Base-by-base conservation (phyloP, 1,140 invertebrate species). In the Lepidurus packardi region DNA sequence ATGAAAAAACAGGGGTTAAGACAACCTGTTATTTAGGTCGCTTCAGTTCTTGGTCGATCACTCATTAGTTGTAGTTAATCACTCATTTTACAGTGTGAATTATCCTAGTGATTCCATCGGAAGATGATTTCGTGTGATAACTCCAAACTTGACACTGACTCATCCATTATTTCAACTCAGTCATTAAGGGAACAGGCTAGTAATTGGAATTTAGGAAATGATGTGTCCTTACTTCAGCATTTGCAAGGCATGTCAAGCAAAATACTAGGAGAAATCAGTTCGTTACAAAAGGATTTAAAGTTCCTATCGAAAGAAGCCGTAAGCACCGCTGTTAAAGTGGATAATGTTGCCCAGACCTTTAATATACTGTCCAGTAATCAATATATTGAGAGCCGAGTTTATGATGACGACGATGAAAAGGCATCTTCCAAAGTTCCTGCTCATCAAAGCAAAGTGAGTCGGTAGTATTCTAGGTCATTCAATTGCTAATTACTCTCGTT, bases 311-410 rank as follows among this genome's bases (percentile, higher is more conserved):
- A 75, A 43, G 78, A 78, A 11, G 73, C 78, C 21, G n/a, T 43
- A 34, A 43, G 42, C 21, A 42, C 78, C 0, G 34, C 34, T 43
- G 42, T 74, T 24, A 10, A 74, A 74, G 78, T 78, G 1, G 78
- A 78, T 24, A 25, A 78, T 21, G 74, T 73, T 47, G 11, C 75
- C 75, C 78, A 78, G 74, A 44, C 24, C 44, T 45, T 78, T 34
- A 44, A 78, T 45, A 47, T 78, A 16, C 74, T 78, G 45, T 43
- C 78, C 8, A 78, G 73, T 2, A 78, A 74, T 21, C 78, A 78
- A 43, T 78, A 75, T 45, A 74, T 75, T 34, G 78, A 78, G 25
- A 78, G 75, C 43, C 10, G 78, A 45, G 78, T 78, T 4, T 78
- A 78, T 74, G 78, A 78, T 43, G 78, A 78, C n/a, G 78, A 25